Percentiles rank a stretch among this genome's conserved stretches.
Evolutionary conservation across 2,888 invertebrate species (phyloP).

Genomic region (Pyralis farinalis): DNA sequence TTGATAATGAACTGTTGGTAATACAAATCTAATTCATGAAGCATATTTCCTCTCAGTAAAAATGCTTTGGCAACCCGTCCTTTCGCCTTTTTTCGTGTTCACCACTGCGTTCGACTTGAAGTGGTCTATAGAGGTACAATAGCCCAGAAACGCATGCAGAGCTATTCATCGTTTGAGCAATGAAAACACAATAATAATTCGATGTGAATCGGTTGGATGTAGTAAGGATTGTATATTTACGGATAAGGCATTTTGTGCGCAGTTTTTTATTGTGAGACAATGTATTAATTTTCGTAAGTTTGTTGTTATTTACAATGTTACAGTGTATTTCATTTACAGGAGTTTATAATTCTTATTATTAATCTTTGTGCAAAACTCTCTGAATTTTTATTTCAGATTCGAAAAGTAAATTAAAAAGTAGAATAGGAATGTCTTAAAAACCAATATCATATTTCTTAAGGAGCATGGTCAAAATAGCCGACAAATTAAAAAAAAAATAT

Average conservation of each 20-base stretch:
- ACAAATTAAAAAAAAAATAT: too few relatives aligned
- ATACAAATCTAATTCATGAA: constrained; percentile 17
- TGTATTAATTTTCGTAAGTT: too few relatives aligned
- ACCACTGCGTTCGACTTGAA: constrained; percentile 66
- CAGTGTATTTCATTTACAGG: too few relatives aligned
- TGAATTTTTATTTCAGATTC: too few relatives aligned
- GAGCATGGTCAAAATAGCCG: too few relatives aligned
- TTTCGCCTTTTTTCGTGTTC: constrained; percentile 58
- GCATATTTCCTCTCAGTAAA: constrained; percentile 54
- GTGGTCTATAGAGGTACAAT: constrained; percentile 55
- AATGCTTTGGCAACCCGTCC: constrained; percentile 42
- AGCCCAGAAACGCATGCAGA: constrained; percentile 66
- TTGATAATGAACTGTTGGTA: not conserved
- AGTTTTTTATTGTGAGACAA: not conserved
- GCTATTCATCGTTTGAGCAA: constrained; percentile 68
- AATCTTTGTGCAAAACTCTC: too few relatives aligned
- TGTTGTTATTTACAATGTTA: too few relatives aligned
- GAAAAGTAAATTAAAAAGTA: too few relatives aligned
- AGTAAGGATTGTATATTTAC: constrained; percentile 7
- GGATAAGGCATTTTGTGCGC: constrained; percentile 34
- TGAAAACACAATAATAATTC: constrained; percentile 74
- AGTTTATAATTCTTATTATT: too few relatives aligned
- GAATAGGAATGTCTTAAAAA: too few relatives aligned
- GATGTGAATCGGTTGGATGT: constrained; percentile 25
- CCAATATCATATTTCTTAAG: too few relatives aligned